phyloP scores from a whole-genome alignment of 1,140 invertebrate species.

The Theocolax elegans region DNA sequence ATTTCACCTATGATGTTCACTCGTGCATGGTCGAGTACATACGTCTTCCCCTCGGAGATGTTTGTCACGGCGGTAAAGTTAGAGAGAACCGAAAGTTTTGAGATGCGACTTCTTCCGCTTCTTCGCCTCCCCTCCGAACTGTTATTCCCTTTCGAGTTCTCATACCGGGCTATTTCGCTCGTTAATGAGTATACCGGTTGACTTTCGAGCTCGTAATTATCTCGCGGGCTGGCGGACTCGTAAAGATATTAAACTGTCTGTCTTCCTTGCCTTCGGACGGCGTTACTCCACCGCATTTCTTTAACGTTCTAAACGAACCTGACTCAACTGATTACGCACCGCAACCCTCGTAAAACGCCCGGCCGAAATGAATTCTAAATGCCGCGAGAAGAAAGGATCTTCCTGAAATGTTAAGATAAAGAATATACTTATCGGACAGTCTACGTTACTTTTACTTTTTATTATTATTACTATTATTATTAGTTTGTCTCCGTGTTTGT shows the following conservation, averaged over 20 bases:
- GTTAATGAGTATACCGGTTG: conserved; percentile 32
- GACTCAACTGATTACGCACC: conserved; percentile 23
- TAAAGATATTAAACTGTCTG: conserved; percentile 10
- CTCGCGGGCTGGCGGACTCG: background rate
- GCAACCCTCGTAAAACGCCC: conserved; percentile 17
- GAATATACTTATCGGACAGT: too few species aligned
- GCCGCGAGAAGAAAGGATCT: too few species aligned
- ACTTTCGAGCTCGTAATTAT: conserved; percentile 32
- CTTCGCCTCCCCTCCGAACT: conserved; percentile 1
- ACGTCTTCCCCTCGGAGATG: conserved; percentile 31
- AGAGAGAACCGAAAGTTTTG: conserved; percentile 27
- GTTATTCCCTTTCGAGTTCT: conserved; percentile 12
- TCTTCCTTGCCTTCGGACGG: too few species aligned
- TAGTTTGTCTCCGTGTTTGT: too few species aligned
- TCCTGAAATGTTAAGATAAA: too few species aligned
- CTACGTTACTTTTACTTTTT: too few species aligned
- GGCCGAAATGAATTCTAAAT: too few species aligned
- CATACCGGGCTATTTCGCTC: background rate
- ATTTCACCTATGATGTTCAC: too few species aligned
- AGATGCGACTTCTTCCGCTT: conserved; percentile 12
- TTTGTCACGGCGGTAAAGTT: conserved; percentile 45
- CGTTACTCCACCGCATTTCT: too few species aligned
- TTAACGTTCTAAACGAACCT: conserved; percentile 24
- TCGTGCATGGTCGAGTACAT: background rate
- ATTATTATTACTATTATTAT: too few species aligned